phyloP scores from a whole-genome alignment of 2,113 vertebrate genomes.

The Danionella cerebrum region DNA sequence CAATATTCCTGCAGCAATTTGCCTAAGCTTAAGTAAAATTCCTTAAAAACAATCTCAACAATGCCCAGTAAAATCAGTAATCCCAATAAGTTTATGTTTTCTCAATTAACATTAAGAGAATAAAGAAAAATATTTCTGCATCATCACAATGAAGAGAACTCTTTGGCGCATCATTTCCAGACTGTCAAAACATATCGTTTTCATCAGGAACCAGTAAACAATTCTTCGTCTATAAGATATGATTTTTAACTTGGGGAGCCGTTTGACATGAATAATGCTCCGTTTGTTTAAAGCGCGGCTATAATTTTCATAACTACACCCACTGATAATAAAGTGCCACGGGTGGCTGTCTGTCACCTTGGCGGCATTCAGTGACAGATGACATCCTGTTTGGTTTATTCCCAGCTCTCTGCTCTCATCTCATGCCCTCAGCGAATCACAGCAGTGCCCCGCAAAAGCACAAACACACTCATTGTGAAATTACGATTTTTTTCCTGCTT shows the following conservation, averaged over 20 bases:
- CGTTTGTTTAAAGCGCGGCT: conserved; percentile 40
- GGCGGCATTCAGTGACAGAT: conserved; percentile 47
- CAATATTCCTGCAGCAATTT: too few species aligned
- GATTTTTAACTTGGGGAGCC: conserved; percentile 30
- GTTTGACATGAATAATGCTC: conserved; percentile 36
- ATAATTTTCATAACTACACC: conserved; percentile 49
- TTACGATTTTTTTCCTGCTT: conserved; percentile 4
- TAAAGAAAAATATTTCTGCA: too few species aligned
- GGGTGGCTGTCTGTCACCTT: conserved; percentile 42
- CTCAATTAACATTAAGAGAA: background rate
- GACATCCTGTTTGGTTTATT: conserved; percentile 44
- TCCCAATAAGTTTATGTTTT: background rate
- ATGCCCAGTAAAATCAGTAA: too few species aligned
- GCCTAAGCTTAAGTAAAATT: too few species aligned
- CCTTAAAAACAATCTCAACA: too few species aligned
- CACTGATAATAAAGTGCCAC: conserved; percentile 37
- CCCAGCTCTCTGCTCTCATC: conserved; percentile 1
- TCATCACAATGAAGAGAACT: background rate
- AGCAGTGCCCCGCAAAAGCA: conserved; percentile 20
- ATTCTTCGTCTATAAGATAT: conserved; percentile 24
- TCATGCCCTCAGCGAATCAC: conserved; percentile 13
- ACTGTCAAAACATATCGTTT: conserved; percentile 8
- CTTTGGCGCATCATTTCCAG: background rate
- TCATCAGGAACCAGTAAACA: conserved; percentile 21
- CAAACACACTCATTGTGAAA: conserved; percentile 26